Percentiles rank a stretch among this genome's conserved stretches.
phyloP scores from a whole-genome alignment of 2,113 vertebrate genomes.

The Platycercus adscitus region DNA sequence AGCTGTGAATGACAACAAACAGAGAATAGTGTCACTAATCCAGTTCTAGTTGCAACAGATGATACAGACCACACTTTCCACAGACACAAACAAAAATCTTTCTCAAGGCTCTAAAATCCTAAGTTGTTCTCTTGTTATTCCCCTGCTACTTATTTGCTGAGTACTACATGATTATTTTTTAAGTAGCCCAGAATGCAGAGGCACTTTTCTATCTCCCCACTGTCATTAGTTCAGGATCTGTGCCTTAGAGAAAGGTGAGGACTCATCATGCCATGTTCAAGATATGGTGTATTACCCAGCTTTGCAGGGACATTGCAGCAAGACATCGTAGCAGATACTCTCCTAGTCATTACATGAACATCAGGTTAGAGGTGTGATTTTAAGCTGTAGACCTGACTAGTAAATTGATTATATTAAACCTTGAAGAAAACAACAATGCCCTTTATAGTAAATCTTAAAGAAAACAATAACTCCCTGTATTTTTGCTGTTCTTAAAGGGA shows the following conservation, averaged over 20 bases:
- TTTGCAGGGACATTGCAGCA: neutral
- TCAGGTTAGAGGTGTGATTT: neutral
- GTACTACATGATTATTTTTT: neutral
- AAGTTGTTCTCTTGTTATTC: neutral
- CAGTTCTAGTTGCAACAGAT: neutral
- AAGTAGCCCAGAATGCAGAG: neutral
- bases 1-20: neutral
- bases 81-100: neutral
- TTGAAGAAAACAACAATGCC: neutral
- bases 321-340: neutral
- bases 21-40: neutral
- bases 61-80: neutral
- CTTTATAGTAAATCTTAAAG: neutral
- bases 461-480: neutral
- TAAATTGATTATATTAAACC: neutral
- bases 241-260: neutral
- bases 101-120: neutral
- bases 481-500: neutral
- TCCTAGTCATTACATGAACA: neutral
- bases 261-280: neutral
- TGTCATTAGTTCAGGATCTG: neutral
- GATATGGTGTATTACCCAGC: accelerated
- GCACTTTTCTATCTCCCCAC: neutral
- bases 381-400: neutral
- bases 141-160: neutral